phyloP scores from a whole-genome alignment of 2,888 invertebrate genomes.

The Tetranychus piercei region DNA sequence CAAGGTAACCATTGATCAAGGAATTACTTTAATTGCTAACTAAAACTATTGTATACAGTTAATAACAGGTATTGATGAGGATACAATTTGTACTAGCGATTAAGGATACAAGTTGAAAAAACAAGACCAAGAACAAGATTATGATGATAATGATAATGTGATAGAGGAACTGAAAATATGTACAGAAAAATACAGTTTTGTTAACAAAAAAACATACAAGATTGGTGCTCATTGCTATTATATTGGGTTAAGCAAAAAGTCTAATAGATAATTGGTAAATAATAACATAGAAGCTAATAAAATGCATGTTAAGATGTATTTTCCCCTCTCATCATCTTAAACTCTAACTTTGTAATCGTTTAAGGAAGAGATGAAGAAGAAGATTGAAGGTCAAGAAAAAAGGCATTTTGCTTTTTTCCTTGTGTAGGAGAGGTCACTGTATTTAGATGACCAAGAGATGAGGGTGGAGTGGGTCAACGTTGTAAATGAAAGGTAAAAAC shows the following conservation, averaged over 20 bases:
- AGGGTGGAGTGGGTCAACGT: neutral
- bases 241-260: neutral
- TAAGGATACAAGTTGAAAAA: neutral
- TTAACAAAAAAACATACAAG: neutral
- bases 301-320: neutral
- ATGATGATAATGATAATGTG: neutral
- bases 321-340: neutral
- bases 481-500: neutral
- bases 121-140: neutral
- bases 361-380: neutral
- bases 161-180: neutral
- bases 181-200: neutral
- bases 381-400: neutral
- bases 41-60: neutral
- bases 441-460: neutral
- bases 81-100: neutral
- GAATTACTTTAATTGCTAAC: neutral
- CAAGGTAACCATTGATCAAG: neutral
- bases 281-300: neutral
- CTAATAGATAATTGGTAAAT: conserved; percentile 1
- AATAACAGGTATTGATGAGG: neutral
- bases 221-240: neutral
- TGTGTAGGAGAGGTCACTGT: neutral
- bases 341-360: neutral
- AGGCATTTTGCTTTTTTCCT: neutral